Percentiles rank a stretch among this genome's conserved stretches.
phyloP scores from a whole-genome alignment of 2,888 invertebrate genomes.

The Arrhopalites spinosus region DNA sequence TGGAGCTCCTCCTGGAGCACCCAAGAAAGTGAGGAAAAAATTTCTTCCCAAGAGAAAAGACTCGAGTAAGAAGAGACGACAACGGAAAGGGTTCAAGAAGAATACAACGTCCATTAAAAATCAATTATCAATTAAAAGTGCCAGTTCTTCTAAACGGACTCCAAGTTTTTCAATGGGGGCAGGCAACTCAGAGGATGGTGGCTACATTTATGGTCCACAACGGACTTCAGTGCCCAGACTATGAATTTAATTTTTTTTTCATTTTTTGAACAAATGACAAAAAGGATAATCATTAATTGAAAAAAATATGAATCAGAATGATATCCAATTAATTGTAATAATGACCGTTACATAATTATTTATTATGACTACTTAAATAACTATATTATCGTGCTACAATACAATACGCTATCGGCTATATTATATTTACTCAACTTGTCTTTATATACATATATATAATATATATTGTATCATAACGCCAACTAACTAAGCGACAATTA shows the following conservation, averaged over 20 bases:
- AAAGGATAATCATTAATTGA: too few species aligned
- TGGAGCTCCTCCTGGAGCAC: slow-evolving; percentile 46
- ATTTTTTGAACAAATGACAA: too few species aligned
- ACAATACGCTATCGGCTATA: too few species aligned
- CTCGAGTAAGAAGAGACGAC: slow-evolving; percentile 52
- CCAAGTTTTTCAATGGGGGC: slow-evolving; percentile 50
- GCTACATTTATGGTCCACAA: slow-evolving; percentile 10
- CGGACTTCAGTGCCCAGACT: slow-evolving; percentile 25
- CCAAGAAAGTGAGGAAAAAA: slow-evolving; percentile 54
- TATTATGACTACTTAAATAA: too few species aligned
- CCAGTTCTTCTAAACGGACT: slow-evolving; percentile 49
- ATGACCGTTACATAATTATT: too few species aligned
- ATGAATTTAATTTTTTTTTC: neutral
- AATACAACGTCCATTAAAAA: slow-evolving; percentile 48
- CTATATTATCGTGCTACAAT: too few species aligned
- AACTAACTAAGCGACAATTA: too few species aligned
- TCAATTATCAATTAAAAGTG: slow-evolving; percentile 50
- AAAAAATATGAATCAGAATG: too few species aligned
- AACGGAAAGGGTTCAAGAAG: slow-evolving; percentile 55
- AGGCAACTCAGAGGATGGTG: neutral
- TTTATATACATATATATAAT: too few species aligned
- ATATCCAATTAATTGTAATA: too few species aligned
- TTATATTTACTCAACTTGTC: too few species aligned
- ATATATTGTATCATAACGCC: too few species aligned
- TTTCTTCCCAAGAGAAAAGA: slow-evolving; percentile 52